Conservation (phyloP, 2,888 invertebrate genomes). For the Aphrophora alni region DNA sequence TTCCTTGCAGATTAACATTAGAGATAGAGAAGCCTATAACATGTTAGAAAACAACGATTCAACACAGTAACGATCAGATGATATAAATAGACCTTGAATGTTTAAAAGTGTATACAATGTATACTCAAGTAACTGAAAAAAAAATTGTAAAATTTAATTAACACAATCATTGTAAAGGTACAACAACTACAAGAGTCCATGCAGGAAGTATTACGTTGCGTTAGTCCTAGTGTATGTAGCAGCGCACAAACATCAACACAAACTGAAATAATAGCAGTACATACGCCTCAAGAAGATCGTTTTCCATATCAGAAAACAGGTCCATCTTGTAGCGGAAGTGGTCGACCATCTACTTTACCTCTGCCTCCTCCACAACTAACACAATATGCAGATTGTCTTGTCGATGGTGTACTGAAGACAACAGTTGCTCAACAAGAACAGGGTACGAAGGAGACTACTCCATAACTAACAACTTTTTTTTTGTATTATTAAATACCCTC, state of each 20-base stretch:
- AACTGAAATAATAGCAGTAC: conserved; percentile 80
- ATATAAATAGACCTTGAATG: too few species aligned
- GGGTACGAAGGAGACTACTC: not conserved
- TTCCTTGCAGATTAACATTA: too few species aligned
- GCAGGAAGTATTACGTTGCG: conserved; percentile 77
- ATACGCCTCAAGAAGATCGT: conserved; percentile 65
- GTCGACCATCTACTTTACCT: conserved; percentile 42
- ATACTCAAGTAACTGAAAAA: too few species aligned
- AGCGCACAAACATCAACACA: conserved; percentile 63
- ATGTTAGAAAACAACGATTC: too few species aligned
- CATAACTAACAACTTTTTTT: not conserved
- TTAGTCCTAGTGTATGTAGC: conserved; percentile 53
- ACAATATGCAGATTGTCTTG: conserved; percentile 43
- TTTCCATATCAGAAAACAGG: conserved; percentile 28
- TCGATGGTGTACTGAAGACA: conserved; percentile 47
- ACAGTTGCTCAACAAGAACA: conserved; percentile 33
- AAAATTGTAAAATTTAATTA: too few species aligned
- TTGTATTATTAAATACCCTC: not conserved
- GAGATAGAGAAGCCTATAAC: too few species aligned
- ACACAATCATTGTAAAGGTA: conserved; percentile 61
- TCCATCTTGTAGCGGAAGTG: not conserved
- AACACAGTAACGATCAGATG: too few species aligned
- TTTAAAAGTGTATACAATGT: too few species aligned
- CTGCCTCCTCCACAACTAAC: conserved; percentile 36
- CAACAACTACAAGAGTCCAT: conserved; percentile 80